These are phyloP conservation scores for Leucosticte australis DNA, from an alignment of 2,113 vertebrate species.

Conservation along the genomic window DNA sequence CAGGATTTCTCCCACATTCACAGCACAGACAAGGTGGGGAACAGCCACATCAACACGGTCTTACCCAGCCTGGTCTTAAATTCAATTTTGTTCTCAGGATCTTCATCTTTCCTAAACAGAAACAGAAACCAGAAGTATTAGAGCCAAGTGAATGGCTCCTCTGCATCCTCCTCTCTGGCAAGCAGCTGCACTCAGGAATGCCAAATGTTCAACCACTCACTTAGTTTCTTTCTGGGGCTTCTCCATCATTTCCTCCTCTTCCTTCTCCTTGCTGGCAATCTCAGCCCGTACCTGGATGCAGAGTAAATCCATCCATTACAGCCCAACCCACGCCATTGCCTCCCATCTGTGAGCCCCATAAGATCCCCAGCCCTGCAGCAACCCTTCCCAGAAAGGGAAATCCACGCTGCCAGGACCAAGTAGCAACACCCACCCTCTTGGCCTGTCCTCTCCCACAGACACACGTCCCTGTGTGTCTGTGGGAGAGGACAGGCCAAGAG, in stretches of 20 bases:
- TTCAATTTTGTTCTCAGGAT: constrained; percentile 98
- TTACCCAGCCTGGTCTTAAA: constrained; percentile 96
- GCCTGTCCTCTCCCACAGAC: too few species aligned
- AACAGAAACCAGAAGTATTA: neutral
- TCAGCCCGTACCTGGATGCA: constrained; percentile 89
- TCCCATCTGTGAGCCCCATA: neutral
- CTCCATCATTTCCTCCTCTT: constrained; percentile 97
- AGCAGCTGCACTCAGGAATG: neutral
- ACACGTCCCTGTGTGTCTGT: neutral
- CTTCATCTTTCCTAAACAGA: constrained; percentile 89
- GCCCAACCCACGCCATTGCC: neutral
- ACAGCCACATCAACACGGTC: neutral
- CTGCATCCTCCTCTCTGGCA: neutral
- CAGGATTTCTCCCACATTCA: neutral
- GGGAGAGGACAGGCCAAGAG: accelerated
- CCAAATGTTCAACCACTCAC: constrained; percentile 68
- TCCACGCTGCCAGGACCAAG: neutral
- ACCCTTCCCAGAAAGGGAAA: neutral
- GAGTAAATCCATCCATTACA: neutral
- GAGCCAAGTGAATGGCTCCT: neutral
- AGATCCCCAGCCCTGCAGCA: neutral
- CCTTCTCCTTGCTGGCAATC: constrained; percentile 96
- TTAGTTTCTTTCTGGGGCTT: constrained; percentile 97
- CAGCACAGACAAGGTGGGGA: neutral
- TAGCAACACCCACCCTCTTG: accelerated